Evolutionary conservation across 2,113 vertebrate genomes (phyloP), one percentile per base, ranked within the genome.

Genomic region (Ameiurus melas): DNA sequence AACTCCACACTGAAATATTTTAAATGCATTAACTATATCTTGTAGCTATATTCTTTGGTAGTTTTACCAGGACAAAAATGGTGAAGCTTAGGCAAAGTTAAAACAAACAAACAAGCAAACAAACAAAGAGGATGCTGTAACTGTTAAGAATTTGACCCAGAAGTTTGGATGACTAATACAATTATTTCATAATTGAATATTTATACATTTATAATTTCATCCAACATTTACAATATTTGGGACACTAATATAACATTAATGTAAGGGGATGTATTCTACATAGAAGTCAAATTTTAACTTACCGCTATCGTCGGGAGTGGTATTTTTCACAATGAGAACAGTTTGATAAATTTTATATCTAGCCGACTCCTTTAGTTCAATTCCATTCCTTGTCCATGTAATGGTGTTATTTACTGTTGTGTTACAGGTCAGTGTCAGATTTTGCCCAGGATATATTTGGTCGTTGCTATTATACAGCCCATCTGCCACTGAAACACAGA

Each of bases 391-490:
- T 14, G 27, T 86, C 89, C 89, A 90, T 8, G 16, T 47, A 47
- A 86, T 36, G 19, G 1, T 0, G 0, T 0, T 5, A 55, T 60
- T 75, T 55, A 0, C 17, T 12, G 17, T 9, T 20, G 30, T 33
- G 13, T 66, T 79, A 70, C 89, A 90, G 51, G 1, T 57, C n/a
- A 90, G 84, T 51, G 0, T 60, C 10, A 90, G 33, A 30, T n/a
- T 27, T 86, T 83, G 25, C 13, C 77, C 84, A 17, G 89, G 89
- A 55, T 83, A 90, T 39, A 90, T 83, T 19, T 30, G n/a, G 12
- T 33, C 71, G 57, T 36, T 43, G 33, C 71, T 78, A 47, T 3
- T 0, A 27, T 68, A 25, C 20, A 90, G 60, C 1, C 57, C 3
- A 68, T 0, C n/a, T 1, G 43, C 39, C 25, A 53, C 89, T 87